Conservation (phyloP, 2,797 vertebrate genomes). For the Vireo griseus region DNA sequence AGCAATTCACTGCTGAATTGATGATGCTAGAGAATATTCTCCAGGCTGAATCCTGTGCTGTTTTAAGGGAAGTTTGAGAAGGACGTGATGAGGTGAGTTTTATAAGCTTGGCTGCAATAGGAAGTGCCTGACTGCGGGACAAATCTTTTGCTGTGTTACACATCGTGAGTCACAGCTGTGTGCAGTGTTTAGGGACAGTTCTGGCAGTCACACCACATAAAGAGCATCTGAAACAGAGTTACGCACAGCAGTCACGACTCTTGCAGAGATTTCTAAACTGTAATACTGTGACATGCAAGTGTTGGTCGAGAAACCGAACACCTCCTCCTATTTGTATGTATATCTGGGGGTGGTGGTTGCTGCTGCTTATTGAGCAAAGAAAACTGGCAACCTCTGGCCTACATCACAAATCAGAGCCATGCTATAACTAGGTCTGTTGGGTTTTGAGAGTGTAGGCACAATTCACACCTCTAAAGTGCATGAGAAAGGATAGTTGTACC, state of each 20-base stretch:
- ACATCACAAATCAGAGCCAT: background rate
- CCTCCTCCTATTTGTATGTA: background rate
- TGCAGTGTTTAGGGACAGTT: background rate
- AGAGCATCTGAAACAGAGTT: background rate
- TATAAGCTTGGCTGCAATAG: background rate
- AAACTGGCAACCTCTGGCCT: background rate
- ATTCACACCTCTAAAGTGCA: background rate
- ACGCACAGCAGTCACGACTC: background rate
- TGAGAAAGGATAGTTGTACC: rapidly evolving
- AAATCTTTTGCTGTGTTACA: background rate
- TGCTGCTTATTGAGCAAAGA: background rate
- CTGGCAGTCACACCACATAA: background rate
- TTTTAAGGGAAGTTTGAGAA: background rate
- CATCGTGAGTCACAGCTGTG: background rate
- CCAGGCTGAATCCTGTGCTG: background rate
- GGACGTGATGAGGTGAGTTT: background rate
- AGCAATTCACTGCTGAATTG: background rate
- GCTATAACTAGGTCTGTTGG: background rate
- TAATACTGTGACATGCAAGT: background rate
- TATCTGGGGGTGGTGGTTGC: background rate
- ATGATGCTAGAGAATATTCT: background rate
- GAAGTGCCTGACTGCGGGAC: background rate
- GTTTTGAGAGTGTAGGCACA: background rate
- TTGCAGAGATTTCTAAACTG: background rate
- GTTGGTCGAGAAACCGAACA: background rate